A percentile compares a stretch with the other conserved stretches of the same genome.
These are phyloP conservation scores for Alcis repandata DNA, from an alignment of 2,888 invertebrate species.

Conservation along the genomic window DNA sequence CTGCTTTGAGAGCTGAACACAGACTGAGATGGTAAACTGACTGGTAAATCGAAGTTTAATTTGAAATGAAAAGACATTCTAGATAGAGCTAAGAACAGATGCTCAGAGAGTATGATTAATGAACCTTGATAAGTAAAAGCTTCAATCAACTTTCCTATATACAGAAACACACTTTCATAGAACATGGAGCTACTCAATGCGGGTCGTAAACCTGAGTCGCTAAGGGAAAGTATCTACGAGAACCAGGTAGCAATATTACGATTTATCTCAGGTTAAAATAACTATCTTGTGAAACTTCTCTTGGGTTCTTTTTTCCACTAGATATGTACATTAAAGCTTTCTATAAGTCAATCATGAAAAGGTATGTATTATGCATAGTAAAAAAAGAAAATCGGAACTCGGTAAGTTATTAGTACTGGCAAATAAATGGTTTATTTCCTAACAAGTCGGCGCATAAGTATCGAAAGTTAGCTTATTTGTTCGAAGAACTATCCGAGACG, in stretches of 20 bases:
- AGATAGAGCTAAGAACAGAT: not conserved
- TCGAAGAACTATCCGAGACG: not conserved
- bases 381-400: too few relatives aligned
- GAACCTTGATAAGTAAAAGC: slow-evolving; percentile 12
- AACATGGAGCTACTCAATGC: slow-evolving; percentile 13
- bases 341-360: not conserved
- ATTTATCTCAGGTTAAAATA: slow-evolving; percentile 19
- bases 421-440: too few relatives aligned
- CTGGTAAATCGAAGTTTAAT: not conserved
- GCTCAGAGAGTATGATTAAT: slow-evolving; percentile 13
- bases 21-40: not conserved
- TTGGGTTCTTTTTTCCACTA: slow-evolving; percentile 3
- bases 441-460: too few relatives aligned
- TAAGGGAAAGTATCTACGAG: not conserved
- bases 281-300: slow-evolving; percentile 11
- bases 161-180: slow-evolving; percentile 24
- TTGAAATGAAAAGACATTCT: not conserved
- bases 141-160: slow-evolving; percentile 32
- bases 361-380: too few relatives aligned
- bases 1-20: not conserved
- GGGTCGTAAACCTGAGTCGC: not conserved
- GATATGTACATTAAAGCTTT: not conserved
- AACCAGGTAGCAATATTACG: not conserved
- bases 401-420: too few relatives aligned
- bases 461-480: not conserved